A percentile compares a stretch with the other conserved stretches of the same genome.
Evolutionary conservation across 2,113 vertebrate genomes (phyloP).

Genomic region (Siniperca chuatsi): DNA sequence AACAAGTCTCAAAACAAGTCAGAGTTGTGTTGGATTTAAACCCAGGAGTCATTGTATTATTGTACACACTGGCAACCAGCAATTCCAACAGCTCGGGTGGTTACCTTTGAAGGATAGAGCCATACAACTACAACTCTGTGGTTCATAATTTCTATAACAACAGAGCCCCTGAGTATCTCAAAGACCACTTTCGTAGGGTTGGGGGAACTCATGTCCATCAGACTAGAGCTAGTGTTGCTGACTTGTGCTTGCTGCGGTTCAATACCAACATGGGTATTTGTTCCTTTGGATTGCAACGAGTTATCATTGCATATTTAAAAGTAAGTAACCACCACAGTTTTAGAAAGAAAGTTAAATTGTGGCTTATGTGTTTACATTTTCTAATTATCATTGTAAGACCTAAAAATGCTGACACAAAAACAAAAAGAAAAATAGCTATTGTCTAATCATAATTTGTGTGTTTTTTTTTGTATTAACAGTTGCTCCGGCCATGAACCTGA

Average conservation of each 20-base stretch:
- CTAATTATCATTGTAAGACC: not conserved
- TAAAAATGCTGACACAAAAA: not conserved
- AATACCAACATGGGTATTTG: not conserved
- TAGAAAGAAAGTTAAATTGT: too few species aligned
- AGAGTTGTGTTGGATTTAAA: not conserved
- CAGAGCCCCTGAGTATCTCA: not conserved
- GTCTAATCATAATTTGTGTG: not conserved
- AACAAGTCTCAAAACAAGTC: not conserved
- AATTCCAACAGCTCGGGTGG: not conserved
- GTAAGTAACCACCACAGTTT: too few species aligned
- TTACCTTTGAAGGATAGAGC: not conserved
- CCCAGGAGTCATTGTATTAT: too few species aligned
- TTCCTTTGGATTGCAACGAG: not conserved
- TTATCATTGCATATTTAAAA: not conserved
- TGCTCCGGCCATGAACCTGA: constrained; percentile 91
- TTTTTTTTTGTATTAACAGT: constrained; percentile 81
- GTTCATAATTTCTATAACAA: not conserved
- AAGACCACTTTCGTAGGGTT: not conserved
- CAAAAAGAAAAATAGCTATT: not conserved
- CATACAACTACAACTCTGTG: not conserved
- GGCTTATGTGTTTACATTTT: too few species aligned
- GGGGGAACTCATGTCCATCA: too few species aligned
- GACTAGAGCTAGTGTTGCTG: not conserved
- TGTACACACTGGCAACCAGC: not conserved
- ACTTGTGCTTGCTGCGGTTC: not conserved